Evolutionary conservation across 2,113 vertebrate genomes (phyloP).

Genomic region (Shinisaurus crocodilurus): DNA sequence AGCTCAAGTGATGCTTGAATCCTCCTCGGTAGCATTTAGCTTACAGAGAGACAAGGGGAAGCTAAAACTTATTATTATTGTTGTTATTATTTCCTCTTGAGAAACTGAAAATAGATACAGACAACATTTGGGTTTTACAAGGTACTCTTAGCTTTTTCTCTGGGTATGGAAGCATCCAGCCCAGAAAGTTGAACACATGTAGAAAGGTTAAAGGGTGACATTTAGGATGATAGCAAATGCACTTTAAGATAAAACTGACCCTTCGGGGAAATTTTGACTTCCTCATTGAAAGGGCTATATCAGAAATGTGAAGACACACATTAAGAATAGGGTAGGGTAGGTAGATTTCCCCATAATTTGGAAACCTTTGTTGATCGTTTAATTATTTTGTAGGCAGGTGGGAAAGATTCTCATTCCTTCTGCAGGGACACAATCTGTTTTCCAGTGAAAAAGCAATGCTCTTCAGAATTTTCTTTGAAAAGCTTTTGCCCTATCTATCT

Average conservation of each 20-base stretch:
- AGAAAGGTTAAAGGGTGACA: slow-evolving; percentile 59
- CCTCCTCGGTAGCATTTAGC: slow-evolving; percentile 60
- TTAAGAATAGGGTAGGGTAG: slow-evolving; percentile 8
- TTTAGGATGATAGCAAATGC: slow-evolving; percentile 69
- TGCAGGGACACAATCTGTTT: slow-evolving; percentile 29
- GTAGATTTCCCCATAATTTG: slow-evolving; percentile 34
- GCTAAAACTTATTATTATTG: neutral
- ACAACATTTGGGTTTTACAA: slow-evolving; percentile 51
- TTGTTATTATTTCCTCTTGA: slow-evolving; percentile 8
- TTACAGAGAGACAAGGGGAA: slow-evolving; percentile 39
- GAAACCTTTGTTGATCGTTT: neutral
- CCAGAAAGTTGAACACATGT: neutral
- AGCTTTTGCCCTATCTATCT: neutral
- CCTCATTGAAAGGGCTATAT: neutral
- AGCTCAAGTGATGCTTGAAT: slow-evolving; percentile 54
- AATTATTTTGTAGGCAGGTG: slow-evolving; percentile 17
- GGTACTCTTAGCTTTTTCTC: slow-evolving; percentile 54
- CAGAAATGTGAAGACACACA: slow-evolving; percentile 42
- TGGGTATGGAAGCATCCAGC: slow-evolving; percentile 36
- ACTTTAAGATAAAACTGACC: slow-evolving; percentile 67
- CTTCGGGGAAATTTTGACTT: slow-evolving; percentile 47
- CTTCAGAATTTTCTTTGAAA: neutral
- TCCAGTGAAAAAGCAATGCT: slow-evolving; percentile 6
- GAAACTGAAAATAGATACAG: slow-evolving; percentile 49
- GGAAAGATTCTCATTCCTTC: slow-evolving; percentile 22